These are phyloP conservation scores for Tholera decimalis DNA, from an alignment of 2,888 invertebrate genomes.

Conservation along the genomic window DNA sequence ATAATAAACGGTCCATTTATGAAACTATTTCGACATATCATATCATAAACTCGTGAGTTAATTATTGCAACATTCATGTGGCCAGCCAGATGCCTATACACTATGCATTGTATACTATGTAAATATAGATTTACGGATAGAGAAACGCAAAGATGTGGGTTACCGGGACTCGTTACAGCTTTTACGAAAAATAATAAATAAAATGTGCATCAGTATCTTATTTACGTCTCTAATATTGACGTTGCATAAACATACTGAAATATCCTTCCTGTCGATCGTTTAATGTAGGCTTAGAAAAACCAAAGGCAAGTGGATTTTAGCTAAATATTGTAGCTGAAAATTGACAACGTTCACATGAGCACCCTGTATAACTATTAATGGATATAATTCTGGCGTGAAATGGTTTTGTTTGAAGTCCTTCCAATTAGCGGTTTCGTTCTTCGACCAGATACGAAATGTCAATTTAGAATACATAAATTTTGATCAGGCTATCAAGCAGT, in stretches of 20 bases:
- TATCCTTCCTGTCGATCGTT: constrained; percentile 36
- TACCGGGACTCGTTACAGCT: constrained; percentile 60
- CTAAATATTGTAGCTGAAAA: constrained; percentile 12
- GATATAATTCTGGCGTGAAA: constrained; percentile 13
- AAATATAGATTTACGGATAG: constrained; percentile 28
- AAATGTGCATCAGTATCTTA: constrained; percentile 48
- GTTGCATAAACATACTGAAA: constrained; percentile 48
- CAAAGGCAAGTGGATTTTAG: constrained; percentile 17
- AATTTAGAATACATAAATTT: constrained; percentile 54
- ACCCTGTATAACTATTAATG: constrained; percentile 23
- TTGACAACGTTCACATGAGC: constrained; percentile 12
- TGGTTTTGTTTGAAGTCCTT: constrained; percentile 3
- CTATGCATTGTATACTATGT: constrained; percentile 40
- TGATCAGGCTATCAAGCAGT: constrained; percentile 50
- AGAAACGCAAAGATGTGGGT: constrained; percentile 65
- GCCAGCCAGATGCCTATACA: constrained; percentile 46
- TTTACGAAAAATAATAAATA: constrained; percentile 63
- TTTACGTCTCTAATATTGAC: constrained; percentile 27
- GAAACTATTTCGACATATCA: constrained; percentile 46
- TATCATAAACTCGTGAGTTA: constrained; percentile 37
- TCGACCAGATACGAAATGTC: constrained; percentile 18
- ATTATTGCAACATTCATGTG: constrained; percentile 62
- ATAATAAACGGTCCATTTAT: constrained; percentile 48
- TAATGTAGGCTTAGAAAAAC: constrained; percentile 25
- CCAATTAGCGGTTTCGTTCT: constrained; percentile 26